phyloP scores from a whole-genome alignment of 2,797 vertebrate species.

The Astyanax mexicanus region DNA sequence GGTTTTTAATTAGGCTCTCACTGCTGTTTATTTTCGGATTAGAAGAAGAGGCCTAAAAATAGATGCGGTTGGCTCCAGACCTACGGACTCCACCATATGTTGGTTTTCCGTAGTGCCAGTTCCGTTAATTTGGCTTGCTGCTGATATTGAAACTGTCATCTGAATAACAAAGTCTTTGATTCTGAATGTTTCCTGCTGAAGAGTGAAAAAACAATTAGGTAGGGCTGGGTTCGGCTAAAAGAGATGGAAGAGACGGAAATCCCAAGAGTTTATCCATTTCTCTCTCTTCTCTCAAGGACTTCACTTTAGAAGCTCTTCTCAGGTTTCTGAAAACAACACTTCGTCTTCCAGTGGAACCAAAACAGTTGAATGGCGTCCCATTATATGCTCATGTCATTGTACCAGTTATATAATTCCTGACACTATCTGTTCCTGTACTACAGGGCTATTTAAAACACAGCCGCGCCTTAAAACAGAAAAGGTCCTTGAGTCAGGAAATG shows the following conservation, averaged over 20 bases:
- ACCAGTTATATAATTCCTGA: not conserved
- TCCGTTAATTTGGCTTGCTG: not conserved
- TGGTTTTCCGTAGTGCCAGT: not conserved
- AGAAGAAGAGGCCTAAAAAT: constrained; percentile 19
- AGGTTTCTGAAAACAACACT: not conserved
- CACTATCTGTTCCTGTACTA: not conserved
- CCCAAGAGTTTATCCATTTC: not conserved
- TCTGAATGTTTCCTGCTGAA: not conserved
- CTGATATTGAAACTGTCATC: constrained; percentile 1
- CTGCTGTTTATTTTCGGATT: not conserved
- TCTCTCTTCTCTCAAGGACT: constrained; percentile 3
- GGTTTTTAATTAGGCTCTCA: not conserved
- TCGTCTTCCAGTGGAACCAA: not conserved
- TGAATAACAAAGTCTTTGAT: not conserved
- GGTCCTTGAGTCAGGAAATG: not conserved
- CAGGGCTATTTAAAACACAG: constrained; percentile 1
- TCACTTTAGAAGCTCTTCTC: not conserved
- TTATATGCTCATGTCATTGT: not conserved
- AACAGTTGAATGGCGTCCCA: not conserved
- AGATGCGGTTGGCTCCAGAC: not conserved
- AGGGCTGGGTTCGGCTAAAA: not conserved
- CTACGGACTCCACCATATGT: constrained; percentile 15
- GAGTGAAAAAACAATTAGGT: not conserved
- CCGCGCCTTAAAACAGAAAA: constrained; percentile 2
- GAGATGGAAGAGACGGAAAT: not conserved